Percentiles rank a stretch among this genome's conserved stretches.
phyloP scores from a whole-genome alignment of 2,797 vertebrate species.

The Geotrypetes seraphini region DNA sequence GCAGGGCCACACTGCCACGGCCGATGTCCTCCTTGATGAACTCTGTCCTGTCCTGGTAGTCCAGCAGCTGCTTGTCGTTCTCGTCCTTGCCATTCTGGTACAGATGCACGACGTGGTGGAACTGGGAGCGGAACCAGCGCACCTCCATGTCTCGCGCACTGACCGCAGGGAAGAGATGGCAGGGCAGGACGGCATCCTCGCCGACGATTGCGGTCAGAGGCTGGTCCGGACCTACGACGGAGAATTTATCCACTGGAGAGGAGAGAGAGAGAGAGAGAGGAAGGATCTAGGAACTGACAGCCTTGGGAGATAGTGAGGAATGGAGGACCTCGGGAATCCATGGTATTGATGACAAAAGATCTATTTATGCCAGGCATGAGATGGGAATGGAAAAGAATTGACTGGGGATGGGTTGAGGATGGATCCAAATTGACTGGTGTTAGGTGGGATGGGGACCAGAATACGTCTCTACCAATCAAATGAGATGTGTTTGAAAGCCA shows the following conservation, averaged over 20 bases:
- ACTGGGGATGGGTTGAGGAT: too few species aligned
- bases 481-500: too few species aligned
- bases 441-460: too few species aligned
- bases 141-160: constrained; percentile 31
- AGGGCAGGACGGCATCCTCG: constrained; percentile 21
- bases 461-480: too few species aligned
- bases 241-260: constrained; percentile 24
- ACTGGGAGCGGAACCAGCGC: constrained; percentile 27
- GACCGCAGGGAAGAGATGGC: constrained; percentile 22
- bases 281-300: neutral
- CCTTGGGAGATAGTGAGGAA: too few species aligned
- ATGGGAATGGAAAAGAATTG: too few species aligned
- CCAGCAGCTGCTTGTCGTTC: constrained; percentile 16
- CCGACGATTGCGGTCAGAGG: constrained; percentile 19
- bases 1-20: constrained; percentile 24
- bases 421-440: too few species aligned
- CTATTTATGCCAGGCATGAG: too few species aligned
- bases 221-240: constrained; percentile 15
- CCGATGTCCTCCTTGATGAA: constrained; percentile 18
- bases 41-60: constrained; percentile 27
- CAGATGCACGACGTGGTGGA: constrained; percentile 28
- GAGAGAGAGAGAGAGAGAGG: neutral
- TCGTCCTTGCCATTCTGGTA: constrained; percentile 27
- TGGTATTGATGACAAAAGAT: too few species aligned
- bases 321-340: too few species aligned